phyloP scores from a whole-genome alignment of 2,113 vertebrate species.

The Willisornis vidua region DNA sequence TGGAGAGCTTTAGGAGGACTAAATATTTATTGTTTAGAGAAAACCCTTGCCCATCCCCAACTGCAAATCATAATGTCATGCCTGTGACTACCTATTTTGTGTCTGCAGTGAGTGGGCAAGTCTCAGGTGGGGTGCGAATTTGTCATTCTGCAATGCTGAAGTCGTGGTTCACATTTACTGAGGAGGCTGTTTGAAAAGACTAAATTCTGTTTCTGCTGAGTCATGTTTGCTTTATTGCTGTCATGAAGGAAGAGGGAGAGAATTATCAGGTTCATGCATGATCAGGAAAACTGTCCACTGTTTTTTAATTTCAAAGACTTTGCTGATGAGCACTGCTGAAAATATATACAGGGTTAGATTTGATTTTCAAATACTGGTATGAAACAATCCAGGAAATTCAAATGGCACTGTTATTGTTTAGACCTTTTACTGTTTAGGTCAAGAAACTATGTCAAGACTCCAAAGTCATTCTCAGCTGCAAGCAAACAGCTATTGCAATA shows the following conservation, averaged over 20 bases:
- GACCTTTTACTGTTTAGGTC: too few species aligned
- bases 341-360: not conserved
- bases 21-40: not conserved
- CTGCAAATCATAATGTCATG: not conserved
- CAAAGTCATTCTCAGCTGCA: not conserved
- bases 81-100: not conserved
- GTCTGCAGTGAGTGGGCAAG: not conserved
- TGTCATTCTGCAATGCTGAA: not conserved
- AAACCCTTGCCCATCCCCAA: not conserved
- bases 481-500: not conserved
- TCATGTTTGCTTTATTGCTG: not conserved
- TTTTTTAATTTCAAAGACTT: not conserved
- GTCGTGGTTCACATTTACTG: not conserved
- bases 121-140: not conserved
- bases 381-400: not conserved
- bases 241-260: not conserved
- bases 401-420: not conserved
- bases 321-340: not conserved
- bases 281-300: not conserved
- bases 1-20: not conserved
- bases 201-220: not conserved
- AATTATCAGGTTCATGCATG: not conserved
- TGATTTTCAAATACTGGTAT: not conserved
- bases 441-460: not conserved
- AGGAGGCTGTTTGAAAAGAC: not conserved